Conservation (phyloP, 2,888 invertebrate genomes). For the Rotaria sp. region DNA sequence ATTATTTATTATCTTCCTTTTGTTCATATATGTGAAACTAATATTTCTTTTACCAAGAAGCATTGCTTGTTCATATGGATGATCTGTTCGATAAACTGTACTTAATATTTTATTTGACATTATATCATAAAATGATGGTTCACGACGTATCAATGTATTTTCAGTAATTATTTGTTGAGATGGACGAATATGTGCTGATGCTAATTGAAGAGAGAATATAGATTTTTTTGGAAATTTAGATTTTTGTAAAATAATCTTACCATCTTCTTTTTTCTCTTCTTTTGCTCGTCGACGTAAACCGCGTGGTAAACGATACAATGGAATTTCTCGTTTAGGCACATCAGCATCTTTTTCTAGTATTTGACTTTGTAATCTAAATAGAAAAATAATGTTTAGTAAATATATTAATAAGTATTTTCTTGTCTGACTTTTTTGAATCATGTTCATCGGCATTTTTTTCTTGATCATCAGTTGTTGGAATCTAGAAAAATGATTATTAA, state of each 20-base stretch:
- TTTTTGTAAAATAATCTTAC: background rate
- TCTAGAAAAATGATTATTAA: background rate
- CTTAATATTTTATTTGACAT: slow-evolving; percentile 8
- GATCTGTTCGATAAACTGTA: slow-evolving; percentile 27
- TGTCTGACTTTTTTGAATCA: background rate
- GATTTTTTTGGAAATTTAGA: background rate
- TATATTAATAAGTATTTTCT: background rate
- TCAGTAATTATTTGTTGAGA: background rate
- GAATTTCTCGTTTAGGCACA: background rate
- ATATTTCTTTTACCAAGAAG: background rate
- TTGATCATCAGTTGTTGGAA: background rate
- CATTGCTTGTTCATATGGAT: slow-evolving; percentile 30
- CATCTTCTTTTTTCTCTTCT: background rate
- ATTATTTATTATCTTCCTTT: background rate
- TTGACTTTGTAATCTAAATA: background rate
- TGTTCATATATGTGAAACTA: too few relatives aligned
- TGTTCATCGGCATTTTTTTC: background rate
- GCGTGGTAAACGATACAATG: slow-evolving; percentile 31
- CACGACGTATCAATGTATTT: background rate
- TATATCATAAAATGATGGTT: background rate
- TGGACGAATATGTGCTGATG: background rate
- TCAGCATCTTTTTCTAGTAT: background rate
- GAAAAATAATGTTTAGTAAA: background rate
- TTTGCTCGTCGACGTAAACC: background rate
- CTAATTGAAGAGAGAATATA: background rate